These are phyloP conservation scores for Procavia capensis DNA, from an alignment of 2,113 vertebrate species.

Conservation along the genomic window DNA sequence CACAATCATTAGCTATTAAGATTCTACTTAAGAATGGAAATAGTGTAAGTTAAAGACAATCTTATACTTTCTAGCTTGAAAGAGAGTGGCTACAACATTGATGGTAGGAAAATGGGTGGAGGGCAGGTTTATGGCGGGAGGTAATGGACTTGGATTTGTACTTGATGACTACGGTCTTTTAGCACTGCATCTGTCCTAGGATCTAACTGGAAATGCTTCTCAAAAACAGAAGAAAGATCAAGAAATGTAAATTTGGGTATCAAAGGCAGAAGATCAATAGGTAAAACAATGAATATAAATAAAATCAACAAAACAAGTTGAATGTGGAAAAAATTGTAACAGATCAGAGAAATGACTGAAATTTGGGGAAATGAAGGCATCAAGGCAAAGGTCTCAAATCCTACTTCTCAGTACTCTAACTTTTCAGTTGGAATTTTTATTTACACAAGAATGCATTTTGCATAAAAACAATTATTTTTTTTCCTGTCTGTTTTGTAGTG, in stretches of 20 bases:
- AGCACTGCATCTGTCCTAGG: background rate
- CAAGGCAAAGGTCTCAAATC: background rate
- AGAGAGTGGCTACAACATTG: background rate
- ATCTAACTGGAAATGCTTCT: background rate
- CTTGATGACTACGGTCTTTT: background rate
- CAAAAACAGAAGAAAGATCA: background rate
- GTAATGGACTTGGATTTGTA: background rate
- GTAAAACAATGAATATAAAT: background rate
- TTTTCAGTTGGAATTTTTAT: background rate
- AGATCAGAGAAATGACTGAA: background rate
- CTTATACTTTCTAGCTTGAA: background rate
- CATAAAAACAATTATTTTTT: constrained; percentile 31
- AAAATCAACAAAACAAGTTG: background rate
- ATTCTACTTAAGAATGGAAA: too few relatives aligned
- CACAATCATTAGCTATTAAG: too few relatives aligned
- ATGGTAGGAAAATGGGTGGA: background rate
- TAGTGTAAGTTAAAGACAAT: background rate
- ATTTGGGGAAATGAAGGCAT: background rate
- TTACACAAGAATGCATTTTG: background rate
- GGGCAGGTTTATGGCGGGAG: background rate
- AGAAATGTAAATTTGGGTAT: constrained; percentile 32
- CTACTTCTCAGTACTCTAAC: background rate
- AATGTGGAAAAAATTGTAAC: background rate
- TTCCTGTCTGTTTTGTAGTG: background rate
- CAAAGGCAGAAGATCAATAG: background rate